These are phyloP conservation scores for Pseudochirops corinnae DNA, from an alignment of 2,797 vertebrate genomes.

Conservation along the genomic window DNA sequence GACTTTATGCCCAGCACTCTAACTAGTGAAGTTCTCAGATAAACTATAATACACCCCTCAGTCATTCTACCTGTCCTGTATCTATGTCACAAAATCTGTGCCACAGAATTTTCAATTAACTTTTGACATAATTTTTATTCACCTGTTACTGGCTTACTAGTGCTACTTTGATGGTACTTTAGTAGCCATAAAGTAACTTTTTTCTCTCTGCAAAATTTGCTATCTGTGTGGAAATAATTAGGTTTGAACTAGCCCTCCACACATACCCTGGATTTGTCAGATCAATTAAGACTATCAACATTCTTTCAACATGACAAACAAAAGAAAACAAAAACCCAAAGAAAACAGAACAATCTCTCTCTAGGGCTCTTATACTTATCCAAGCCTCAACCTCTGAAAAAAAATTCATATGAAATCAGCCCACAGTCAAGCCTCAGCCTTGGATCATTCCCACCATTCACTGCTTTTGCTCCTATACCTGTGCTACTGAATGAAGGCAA, in stretches of 20 bases:
- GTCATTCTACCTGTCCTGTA: not conserved
- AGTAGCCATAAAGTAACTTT: slow-evolving; percentile 54
- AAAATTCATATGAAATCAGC: slow-evolving; percentile 40
- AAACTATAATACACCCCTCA: not conserved
- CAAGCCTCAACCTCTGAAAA: slow-evolving; percentile 51
- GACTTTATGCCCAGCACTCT: not conserved
- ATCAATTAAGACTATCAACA: slow-evolving; percentile 61
- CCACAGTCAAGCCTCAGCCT: too few species aligned
- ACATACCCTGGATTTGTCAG: slow-evolving; percentile 64
- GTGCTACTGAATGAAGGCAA: too few species aligned
- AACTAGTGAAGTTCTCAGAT: not conserved
- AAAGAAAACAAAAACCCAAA: not conserved
- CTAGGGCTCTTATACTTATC: slow-evolving; percentile 52
- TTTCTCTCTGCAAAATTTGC: slow-evolving; percentile 63
- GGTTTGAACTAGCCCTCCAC: slow-evolving; percentile 63
- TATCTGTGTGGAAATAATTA: slow-evolving; percentile 65
- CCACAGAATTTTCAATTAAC: slow-evolving; percentile 14
- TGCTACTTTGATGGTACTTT: slow-evolving; percentile 55
- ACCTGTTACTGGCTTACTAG: slow-evolving; percentile 63
- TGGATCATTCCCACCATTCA: too few species aligned
- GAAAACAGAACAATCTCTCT: slow-evolving; percentile 20
- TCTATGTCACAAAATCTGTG: slow-evolving; percentile 22
- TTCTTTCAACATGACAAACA: slow-evolving; percentile 63
- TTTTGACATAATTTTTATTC: slow-evolving; percentile 57
- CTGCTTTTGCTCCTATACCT: too few species aligned